Base-by-base conservation (phyloP, 2,888 invertebrate genomes). In the Drosophila histrio region DNA sequence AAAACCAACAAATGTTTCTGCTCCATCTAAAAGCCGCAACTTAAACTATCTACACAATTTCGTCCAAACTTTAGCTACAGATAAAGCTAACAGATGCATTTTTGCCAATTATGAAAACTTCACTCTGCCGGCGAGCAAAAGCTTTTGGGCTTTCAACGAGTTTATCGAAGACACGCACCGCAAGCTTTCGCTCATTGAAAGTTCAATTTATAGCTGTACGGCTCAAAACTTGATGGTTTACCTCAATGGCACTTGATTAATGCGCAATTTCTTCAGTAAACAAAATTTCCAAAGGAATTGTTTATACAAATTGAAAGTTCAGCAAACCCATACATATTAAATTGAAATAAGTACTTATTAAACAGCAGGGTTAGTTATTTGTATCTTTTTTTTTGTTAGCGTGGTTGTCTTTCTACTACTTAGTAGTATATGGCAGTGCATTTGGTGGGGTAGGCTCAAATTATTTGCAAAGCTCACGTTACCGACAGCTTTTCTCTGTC, bases 1-100 rank as follows among this genome's bases (percentile, higher is more conserved):
- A 70, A 71, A 32, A 72, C 85, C 2, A 53, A 65, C 13, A 81
- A 65, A 28, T 46, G 60, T 4, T 73, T 79, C 53, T 87, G 88
- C 15, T 8, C 60, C 44, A 50, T 60, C n/a, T 64, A 57, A 86
- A 4, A 24, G 4, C 15, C 22, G 7, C 7, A 28, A 38, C 17
- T 15, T 28, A 2, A n/a, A 19, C 4, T 3, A n/a, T 11, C 24
- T 17, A 22, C 2, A 3, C 26, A 4, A 24, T n/a, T 19, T 57
- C 26, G 2, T 9, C 4, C 5, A 32, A 32, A 4, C 30, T 47
- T 43, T 26, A 4, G 1, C 43, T 2, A 8, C 4, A 13, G 38
- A 17, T 0, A 38, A 36, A 38, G 15, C 36, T 32, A 11, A n/a
- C n/a, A n/a, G 3, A 11, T 19, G 8, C 41, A 26, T 26, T 9